A percentile compares a stretch with the other conserved stretches of the same genome.
phyloP scores from a whole-genome alignment of 2,888 invertebrate genomes.

The Ormyrus pomaceus region DNA sequence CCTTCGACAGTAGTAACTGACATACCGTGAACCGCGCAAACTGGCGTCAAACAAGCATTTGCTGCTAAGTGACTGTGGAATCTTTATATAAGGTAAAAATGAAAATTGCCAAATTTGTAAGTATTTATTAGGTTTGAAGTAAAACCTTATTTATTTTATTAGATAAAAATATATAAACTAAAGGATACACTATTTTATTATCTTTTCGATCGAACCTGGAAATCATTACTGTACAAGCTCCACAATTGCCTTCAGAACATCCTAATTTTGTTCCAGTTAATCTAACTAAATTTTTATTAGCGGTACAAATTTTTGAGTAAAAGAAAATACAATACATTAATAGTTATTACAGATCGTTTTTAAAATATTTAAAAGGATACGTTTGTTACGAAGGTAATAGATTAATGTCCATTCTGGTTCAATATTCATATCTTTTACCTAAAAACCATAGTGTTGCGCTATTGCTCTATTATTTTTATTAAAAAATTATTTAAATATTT shows the following conservation, averaged over 20 bases:
- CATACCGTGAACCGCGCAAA: conserved; percentile 89
- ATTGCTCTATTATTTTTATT: too few species aligned
- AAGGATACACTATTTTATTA: conserved; percentile 75
- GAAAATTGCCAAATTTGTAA: neutral
- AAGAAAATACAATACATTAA: conserved; percentile 62
- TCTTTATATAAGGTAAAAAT: conserved; percentile 25
- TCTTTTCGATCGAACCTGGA: conserved; percentile 81
- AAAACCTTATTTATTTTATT: neutral
- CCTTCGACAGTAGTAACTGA: conserved; percentile 94
- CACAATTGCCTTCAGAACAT: conserved; percentile 94
- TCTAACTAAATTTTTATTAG: conserved; percentile 75
- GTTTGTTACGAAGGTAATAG: conserved; percentile 84
- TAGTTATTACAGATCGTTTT: neutral
- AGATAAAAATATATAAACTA: conserved; percentile 69
- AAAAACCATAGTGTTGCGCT: conserved; percentile 32
- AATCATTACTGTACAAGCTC: conserved; percentile 94
- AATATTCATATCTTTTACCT: conserved; percentile 83
- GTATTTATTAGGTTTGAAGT: neutral
- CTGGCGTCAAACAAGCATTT: conserved; percentile 90
- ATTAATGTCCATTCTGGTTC: conserved; percentile 90
- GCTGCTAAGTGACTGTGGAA: conserved; percentile 83
- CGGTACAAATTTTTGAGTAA: conserved; percentile 72
- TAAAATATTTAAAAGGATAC: conserved; percentile 75
- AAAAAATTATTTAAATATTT: conserved; percentile 20
- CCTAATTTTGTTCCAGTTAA: conserved; percentile 92